phyloP scores from a whole-genome alignment of 2,888 invertebrate genomes.

The Andrena haemorrhoa region DNA sequence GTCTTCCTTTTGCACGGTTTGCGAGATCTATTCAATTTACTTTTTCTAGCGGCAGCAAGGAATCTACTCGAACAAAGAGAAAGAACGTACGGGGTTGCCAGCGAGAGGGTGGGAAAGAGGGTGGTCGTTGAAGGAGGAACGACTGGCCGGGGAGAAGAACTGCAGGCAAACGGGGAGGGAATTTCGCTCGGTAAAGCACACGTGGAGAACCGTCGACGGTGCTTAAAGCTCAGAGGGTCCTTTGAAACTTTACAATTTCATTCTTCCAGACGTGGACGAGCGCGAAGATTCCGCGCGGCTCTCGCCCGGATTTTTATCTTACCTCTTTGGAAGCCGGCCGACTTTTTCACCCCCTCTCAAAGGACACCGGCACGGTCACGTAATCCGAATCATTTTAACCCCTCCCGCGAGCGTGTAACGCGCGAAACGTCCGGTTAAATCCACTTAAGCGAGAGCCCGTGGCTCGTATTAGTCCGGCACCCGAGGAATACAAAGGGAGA shows the following conservation, averaged over 20 bases:
- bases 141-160: constrained; percentile 15
- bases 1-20: constrained; percentile 51
- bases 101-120: constrained; percentile 21
- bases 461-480: constrained; percentile 13
- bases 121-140: neutral
- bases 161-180: constrained; percentile 42
- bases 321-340: constrained; percentile 32
- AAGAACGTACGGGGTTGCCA: constrained; percentile 64
- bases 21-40: constrained; percentile 73
- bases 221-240: constrained; percentile 76
- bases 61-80: constrained; percentile 70
- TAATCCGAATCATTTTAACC: constrained; percentile 52
- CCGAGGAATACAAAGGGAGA: constrained; percentile 42
- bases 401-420: neutral
- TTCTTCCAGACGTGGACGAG: constrained; percentile 71
- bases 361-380: constrained; percentile 59
- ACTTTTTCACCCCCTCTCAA: constrained; percentile 42
- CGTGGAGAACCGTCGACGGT: constrained; percentile 69
- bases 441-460: constrained; percentile 20
- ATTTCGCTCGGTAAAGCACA: constrained; percentile 63
- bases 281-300: constrained; percentile 66
- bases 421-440: constrained; percentile 42
- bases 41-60: constrained; percentile 54
- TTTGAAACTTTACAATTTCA: constrained; percentile 78
- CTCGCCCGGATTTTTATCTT: constrained; percentile 61